Evolutionary conservation across 2,888 invertebrate species (phyloP).

Genomic region (Thyatira batis): DNA sequence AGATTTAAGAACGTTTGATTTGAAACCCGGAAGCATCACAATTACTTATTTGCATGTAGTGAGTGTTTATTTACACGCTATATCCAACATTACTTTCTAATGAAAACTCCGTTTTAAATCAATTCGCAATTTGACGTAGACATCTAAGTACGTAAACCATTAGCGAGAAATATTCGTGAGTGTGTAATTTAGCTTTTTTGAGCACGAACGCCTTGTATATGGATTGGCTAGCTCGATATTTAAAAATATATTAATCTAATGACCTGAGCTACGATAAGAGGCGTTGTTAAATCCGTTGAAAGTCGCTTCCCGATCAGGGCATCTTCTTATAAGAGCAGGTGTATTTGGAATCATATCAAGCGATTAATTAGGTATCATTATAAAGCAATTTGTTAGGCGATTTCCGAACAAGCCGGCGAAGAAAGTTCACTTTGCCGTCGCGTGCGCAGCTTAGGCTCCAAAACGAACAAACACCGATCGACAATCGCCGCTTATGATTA

Average conservation of each 20-base stretch:
- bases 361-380: constrained; percentile 65
- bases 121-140: constrained; percentile 29
- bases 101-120: constrained; percentile 40
- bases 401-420: constrained; percentile 35
- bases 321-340: constrained; percentile 24
- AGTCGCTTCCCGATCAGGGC: constrained; percentile 11
- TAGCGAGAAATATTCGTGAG: constrained; percentile 2
- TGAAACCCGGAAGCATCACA: constrained; percentile 50
- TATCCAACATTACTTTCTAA: constrained; percentile 45
- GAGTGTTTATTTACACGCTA: constrained; percentile 48
- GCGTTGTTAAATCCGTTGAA: constrained; percentile 5
- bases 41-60: constrained; percentile 31
- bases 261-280: background rate
- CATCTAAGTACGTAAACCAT: constrained; percentile 4
- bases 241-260: constrained; percentile 4
- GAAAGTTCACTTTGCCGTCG: constrained; percentile 51
- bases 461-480: constrained; percentile 36
- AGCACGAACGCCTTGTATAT: background rate
- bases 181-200: constrained; percentile 6
- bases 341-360: constrained; percentile 36
- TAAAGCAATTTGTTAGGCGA: constrained; percentile 64
- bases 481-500: constrained; percentile 51
- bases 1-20: constrained; percentile 35
- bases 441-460: constrained; percentile 45
- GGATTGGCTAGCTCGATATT: background rate